phyloP scores from a whole-genome alignment of 2,113 vertebrate species.

The Sciurus niger region DNA sequence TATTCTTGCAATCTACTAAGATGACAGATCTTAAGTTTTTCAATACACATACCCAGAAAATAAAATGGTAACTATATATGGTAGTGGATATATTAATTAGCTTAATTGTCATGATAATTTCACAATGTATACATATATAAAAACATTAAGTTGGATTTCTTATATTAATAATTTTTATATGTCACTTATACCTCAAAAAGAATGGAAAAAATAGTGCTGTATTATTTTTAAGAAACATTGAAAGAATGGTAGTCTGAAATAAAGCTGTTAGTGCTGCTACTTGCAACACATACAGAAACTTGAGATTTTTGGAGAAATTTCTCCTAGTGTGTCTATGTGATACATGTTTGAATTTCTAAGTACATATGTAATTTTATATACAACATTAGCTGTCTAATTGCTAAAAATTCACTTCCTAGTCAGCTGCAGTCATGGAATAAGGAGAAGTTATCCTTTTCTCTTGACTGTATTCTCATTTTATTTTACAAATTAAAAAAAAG shows the following conservation, averaged over 20 bases:
- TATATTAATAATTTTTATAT: background rate
- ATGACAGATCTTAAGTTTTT: background rate
- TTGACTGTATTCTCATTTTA: slow-evolving; percentile 59
- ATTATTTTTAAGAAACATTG: background rate
- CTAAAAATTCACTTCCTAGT: slow-evolving; percentile 41
- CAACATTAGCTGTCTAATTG: slow-evolving; percentile 54
- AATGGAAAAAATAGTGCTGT: background rate
- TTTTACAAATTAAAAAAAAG: slow-evolving; percentile 27
- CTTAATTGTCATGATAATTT: background rate
- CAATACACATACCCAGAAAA: background rate
- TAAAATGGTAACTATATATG: background rate
- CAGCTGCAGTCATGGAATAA: slow-evolving; percentile 22
- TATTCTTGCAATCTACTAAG: background rate
- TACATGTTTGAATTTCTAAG: slow-evolving; percentile 35
- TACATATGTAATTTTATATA: slow-evolving; percentile 42
- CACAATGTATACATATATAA: background rate
- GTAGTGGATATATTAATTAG: background rate
- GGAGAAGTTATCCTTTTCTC: slow-evolving; percentile 55
- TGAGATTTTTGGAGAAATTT: background rate
- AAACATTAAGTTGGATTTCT: background rate
- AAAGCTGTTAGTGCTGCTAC: background rate
- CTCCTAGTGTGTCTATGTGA: background rate
- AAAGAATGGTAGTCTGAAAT: background rate
- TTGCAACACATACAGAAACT: slow-evolving; percentile 1
- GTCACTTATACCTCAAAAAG: background rate